Base-by-base conservation (phyloP, 2,797 vertebrate species). In the Pipistrellus nathusii region DNA sequence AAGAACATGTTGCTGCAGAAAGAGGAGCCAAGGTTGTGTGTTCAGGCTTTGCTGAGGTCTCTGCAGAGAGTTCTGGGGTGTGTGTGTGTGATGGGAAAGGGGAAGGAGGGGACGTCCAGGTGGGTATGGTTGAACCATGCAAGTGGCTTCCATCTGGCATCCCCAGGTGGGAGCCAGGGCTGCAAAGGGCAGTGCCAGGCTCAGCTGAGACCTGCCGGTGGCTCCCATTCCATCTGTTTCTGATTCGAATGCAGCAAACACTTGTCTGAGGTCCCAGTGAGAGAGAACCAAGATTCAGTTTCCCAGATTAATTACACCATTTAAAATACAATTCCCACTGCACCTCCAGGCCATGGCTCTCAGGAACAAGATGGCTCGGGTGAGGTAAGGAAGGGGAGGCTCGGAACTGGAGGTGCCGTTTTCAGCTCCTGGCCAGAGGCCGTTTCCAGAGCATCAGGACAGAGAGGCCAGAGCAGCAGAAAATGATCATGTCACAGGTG, bases 401-500 rank as follows among this genome's bases (percentile, higher is more conserved):
- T 68, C 35, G 14, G 57, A 46, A 62, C 44, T 46, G 2, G 72
- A 12, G 62, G 53, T 62, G 21, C 25, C 25, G 59, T 27, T 46
- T 59, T 8, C 59, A 88, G 83, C 84, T 59, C 48, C 75, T 71
- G 23, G 71, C 32, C 30, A 51, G 81, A 85, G 8, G 62, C 30
- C 21, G 51, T 41, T 44, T 62, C 15, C 57, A 35, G 81, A 77
- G 32, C 9, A 0, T 64, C 69, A 18, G 25, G 77, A 81, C 77
- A 9, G 20, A 92, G 76, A 68, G 69, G 82, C 72, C 48, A 51
- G 23, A 91, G 64, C 73, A 57, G 13, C 48, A 38, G 53, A 95
- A 81, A 30, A 97, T 95, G 96, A 77, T 75, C 17, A 27, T 21
- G 12, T 69, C 90, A 76, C 92, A 93, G 90, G 95, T 96, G 55